Evolutionary conservation across 1,140 invertebrate genomes (phyloP).

Genomic region (Trinorchestia longiramus): DNA sequence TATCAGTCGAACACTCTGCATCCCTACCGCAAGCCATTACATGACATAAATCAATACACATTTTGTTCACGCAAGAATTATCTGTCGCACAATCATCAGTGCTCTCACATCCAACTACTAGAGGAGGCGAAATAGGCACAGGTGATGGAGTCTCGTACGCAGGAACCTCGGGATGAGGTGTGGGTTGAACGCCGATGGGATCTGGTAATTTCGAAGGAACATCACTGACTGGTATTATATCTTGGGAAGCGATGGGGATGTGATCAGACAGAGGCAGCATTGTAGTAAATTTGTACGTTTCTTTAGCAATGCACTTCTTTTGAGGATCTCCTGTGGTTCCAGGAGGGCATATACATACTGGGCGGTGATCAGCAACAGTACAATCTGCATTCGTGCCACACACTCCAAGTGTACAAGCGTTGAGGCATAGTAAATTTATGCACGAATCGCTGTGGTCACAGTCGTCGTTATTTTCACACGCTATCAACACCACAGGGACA

Average conservation of each 20-base stretch:
- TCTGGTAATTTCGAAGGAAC: neutral
- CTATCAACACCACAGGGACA: neutral
- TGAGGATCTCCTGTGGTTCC: conserved; percentile 86
- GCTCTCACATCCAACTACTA: conserved; percentile 67
- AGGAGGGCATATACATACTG: conserved; percentile 81
- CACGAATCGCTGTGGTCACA: conserved; percentile 89
- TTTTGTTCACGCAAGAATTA: conserved; percentile 68
- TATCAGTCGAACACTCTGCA: conserved; percentile 67
- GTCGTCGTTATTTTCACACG: too few relatives aligned
- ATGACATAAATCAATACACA: conserved; percentile 64
- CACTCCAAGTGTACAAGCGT: conserved; percentile 78
- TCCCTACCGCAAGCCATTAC: conserved; percentile 58
- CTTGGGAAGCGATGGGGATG: neutral
- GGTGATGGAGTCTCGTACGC: neutral
- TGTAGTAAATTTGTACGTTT: conserved; percentile 11
- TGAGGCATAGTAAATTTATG: conserved; percentile 81
- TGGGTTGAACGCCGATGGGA: neutral
- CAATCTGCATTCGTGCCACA: conserved; percentile 87
- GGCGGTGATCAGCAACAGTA: conserved; percentile 78
- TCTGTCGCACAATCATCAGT: conserved; percentile 68
- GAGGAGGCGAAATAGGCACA: conserved; percentile 31
- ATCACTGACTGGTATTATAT: neutral
- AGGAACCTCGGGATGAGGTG: conserved; percentile 40
- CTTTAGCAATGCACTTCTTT: conserved; percentile 78
- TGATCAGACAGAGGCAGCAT: neutral